Percentiles rank a stretch among this genome's conserved stretches.
These are phyloP conservation scores for Ectemnius continuus DNA, from an alignment of 2,888 invertebrate species.

Conservation along the genomic window DNA sequence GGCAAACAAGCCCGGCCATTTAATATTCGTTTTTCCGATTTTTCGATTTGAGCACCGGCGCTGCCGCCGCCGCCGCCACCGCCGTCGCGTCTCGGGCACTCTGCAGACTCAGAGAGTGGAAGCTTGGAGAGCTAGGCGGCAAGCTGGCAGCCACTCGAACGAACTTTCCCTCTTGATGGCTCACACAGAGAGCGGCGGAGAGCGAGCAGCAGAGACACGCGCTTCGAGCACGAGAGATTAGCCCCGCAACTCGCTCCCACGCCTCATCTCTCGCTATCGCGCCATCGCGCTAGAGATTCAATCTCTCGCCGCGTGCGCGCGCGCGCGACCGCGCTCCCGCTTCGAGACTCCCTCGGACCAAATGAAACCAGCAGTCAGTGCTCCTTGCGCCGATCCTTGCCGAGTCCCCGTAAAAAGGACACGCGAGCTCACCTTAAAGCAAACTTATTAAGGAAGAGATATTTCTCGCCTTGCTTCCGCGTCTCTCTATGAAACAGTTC, in stretches of 20 bases:
- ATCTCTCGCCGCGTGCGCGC: constrained; percentile 45
- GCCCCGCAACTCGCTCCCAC: constrained; percentile 66
- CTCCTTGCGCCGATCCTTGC: constrained; percentile 47
- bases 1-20: constrained; percentile 35
- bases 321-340: constrained; percentile 12
- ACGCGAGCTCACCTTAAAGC: constrained; percentile 35
- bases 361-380: constrained; percentile 37
- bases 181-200: constrained; percentile 26
- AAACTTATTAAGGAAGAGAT: constrained; percentile 51
- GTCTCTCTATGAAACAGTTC: constrained; percentile 32
- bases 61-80: not conserved
- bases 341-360: constrained; percentile 53
- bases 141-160: constrained; percentile 16
- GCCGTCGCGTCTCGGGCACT: too few relatives aligned
- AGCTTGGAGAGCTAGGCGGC: too few relatives aligned
- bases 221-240: constrained; percentile 58
- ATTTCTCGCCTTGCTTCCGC: constrained; percentile 46
- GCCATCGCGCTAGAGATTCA: constrained; percentile 58
- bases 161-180: constrained; percentile 63
- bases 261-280: constrained; percentile 65
- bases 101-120: too few relatives aligned
- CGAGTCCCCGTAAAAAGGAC: constrained; percentile 33
- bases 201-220: constrained; percentile 50
- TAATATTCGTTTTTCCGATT: constrained; percentile 44
- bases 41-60: constrained; percentile 4